Base-by-base conservation (phyloP, 1,140 invertebrate species). In the Dendroctonus ponderosae region DNA sequence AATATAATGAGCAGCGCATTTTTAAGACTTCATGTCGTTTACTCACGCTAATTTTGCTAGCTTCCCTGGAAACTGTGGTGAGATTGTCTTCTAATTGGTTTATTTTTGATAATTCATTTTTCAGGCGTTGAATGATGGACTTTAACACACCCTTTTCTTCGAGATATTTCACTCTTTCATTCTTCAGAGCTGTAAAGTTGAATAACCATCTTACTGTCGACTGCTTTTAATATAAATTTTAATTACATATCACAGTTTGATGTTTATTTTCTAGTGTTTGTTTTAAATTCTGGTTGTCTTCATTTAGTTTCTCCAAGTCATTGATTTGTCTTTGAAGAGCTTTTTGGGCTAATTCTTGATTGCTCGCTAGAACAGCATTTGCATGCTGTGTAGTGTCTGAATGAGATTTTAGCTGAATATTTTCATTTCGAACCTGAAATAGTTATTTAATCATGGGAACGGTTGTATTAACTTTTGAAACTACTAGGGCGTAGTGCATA, bases 81-180 rank as follows among this genome's bases (percentile, higher is more conserved):
- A 77, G 52, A 43, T 72, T 62, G 7, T 61, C 71, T 72, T 77
- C 73, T 8, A 77, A 48, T 51, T 70, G 64, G 67, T 74, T 69
- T 9, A 71, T 49, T 65, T 71, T 70, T 6, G 61, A 42, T 9
- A 75, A 62, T 68, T 77, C 74, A 11, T 38, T 41, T 66, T 75
- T 75, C 5, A 77, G 40, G 15, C 74, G 70, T 41, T 75, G 66
- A 53, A 74, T 75, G 26, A 77, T 71, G 0, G 70, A 59, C 56
- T 71, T 76, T 50, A 77, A 52, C 9, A 76, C 61, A 26, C 59
- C 72, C 61, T 75, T 74, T 58, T 77, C 76, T 61, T 75, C 73
- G 48, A 76, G 67, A 67, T 76, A 72, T 44, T 70, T 71, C 57
- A 68, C 67, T 50, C 75, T 52, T 70, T 77, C 75, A 15, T 50